phyloP scores from a whole-genome alignment of 2,113 vertebrate species.

The Charina bottae region DNA sequence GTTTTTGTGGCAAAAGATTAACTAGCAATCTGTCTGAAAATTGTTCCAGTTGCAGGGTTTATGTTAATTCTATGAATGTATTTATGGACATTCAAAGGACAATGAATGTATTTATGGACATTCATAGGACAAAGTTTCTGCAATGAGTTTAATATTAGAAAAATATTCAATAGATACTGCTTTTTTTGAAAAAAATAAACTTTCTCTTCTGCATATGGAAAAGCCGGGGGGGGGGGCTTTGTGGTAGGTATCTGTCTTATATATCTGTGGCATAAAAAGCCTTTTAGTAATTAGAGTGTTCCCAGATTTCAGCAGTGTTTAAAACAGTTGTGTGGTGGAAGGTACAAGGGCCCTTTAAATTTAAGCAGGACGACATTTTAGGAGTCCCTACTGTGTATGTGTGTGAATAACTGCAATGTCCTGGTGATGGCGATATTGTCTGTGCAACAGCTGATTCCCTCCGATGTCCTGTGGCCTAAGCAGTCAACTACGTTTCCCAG shows the following conservation, averaged over 20 bases:
- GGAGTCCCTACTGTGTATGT: background rate
- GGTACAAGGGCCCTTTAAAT: background rate
- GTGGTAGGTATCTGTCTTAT: background rate
- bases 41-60: background rate
- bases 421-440: conserved; percentile 13
- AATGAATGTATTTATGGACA: background rate
- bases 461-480: background rate
- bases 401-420: background rate
- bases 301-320: background rate
- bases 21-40: background rate
- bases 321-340: background rate
- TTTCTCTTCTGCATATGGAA: background rate
- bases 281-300: background rate
- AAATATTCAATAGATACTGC: background rate
- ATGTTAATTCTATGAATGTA: background rate
- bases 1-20: background rate
- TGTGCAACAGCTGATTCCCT: background rate
- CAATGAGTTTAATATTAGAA: background rate
- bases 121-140: background rate
- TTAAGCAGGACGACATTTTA: conserved; percentile 22
- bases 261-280: background rate
- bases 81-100: background rate
- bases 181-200: background rate
- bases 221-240: no score
- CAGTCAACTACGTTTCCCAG: conserved; percentile 44